Base-by-base conservation (phyloP, 2,888 invertebrate genomes). In the Catocala sponsa region DNA sequence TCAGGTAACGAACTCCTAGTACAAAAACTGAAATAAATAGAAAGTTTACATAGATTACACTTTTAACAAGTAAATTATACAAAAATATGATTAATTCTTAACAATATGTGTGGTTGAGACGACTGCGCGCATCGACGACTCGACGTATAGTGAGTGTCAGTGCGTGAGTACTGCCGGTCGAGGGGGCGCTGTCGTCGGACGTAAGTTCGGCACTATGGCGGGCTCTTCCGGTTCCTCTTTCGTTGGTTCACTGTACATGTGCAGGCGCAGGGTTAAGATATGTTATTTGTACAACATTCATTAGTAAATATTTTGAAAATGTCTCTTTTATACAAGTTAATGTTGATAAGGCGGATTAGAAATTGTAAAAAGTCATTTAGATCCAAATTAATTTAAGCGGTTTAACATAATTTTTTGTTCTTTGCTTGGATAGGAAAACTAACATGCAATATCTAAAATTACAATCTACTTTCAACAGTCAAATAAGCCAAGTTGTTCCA, bases 191-290 rank as follows among this genome's bases (percentile, higher is more conserved):
- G 46, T 46, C 12, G 89, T 68, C 0, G 93, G 92, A 25, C 92
- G 87, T 43, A 93, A 79, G 5, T 85, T 91, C 5, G 93, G 92
- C 50, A 93, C 91, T 72, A 94, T 92, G 56, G 86, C 89, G 10
- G 92, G 90, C 60, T 93, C 92, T 46, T 89, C 89, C 6, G 83
- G 65, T 56, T 85, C 87, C 47, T 85, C 86, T 56, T 86, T 89
- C 12, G 84, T 83, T 42, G 87, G 69, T 71, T 92, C 91, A 74
- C 87, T 91, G 83, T 74, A 79, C 68, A 61, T 61, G 59, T 52
- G 46, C 35, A 46, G n/a, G 12, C 12, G 50, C 44, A 46, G 12
- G 53, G 25, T 52, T 58, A 51, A 38, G 7, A 51, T 52, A 35
- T 11, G 13, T 41, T 41, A 41, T 13, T n/a, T 35, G 9, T 12